These are phyloP conservation scores for Oreochromis mossambicus DNA, from an alignment of 2,797 vertebrate species.

Conservation along the genomic window DNA sequence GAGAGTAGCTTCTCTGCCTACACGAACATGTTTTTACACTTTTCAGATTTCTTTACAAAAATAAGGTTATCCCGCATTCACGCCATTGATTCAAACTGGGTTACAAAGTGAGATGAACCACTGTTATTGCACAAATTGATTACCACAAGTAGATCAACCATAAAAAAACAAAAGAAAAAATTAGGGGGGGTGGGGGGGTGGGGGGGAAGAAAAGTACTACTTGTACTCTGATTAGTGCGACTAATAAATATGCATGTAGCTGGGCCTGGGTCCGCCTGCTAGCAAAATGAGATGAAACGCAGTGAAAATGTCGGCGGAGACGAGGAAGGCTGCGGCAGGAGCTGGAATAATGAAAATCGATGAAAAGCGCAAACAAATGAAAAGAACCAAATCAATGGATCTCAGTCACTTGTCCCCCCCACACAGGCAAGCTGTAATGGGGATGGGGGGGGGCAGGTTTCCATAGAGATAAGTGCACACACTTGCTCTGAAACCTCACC, in stretches of 20 bases:
- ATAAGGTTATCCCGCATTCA: slow-evolving; percentile 72
- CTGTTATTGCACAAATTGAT: slow-evolving; percentile 77
- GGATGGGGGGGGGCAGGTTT: slow-evolving; percentile 13
- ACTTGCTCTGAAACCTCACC: slow-evolving; percentile 4
- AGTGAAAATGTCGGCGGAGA: neutral
- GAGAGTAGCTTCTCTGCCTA: slow-evolving; percentile 13
- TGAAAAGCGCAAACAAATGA: slow-evolving; percentile 43
- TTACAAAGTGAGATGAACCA: slow-evolving; percentile 71
- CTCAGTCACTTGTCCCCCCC: neutral
- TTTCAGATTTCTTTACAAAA: slow-evolving; percentile 75
- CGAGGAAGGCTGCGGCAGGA: neutral
- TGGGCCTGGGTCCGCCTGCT: slow-evolving; percentile 12
- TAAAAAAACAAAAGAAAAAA: neutral
- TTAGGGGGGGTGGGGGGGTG: slow-evolving; percentile 9
- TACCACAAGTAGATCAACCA: slow-evolving; percentile 55
- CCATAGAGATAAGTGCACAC: slow-evolving; percentile 46
- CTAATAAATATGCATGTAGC: slow-evolving; percentile 67
- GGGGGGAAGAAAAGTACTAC: slow-evolving; percentile 18
- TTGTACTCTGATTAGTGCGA: slow-evolving; percentile 54
- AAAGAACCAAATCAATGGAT: slow-evolving; percentile 36
- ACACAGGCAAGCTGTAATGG: neutral
- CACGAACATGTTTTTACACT: slow-evolving; percentile 55
- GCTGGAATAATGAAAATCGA: slow-evolving; percentile 13
- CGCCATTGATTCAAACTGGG: slow-evolving; percentile 59
- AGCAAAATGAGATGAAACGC: slow-evolving; percentile 33